phyloP scores from a whole-genome alignment of 1,140 invertebrate genomes.

The Calosoma granatense region DNA sequence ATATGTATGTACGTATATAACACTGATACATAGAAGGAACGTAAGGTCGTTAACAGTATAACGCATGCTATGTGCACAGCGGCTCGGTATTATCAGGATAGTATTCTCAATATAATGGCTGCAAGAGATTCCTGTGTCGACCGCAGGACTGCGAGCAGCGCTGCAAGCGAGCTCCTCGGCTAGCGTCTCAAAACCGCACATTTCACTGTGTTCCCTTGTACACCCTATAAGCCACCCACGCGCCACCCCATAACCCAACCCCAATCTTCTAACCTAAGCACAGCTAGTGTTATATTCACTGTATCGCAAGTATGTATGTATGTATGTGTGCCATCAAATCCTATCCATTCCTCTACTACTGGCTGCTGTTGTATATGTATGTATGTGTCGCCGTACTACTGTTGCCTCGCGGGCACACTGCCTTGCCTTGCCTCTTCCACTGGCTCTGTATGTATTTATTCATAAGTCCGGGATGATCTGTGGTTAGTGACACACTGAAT shows the following conservation, averaged over 20 bases:
- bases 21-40: no score
- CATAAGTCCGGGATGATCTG: constrained; percentile 6
- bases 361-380: no score
- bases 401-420: no score
- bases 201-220: constrained; percentile 20
- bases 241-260: not conserved
- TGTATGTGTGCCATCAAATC: no score
- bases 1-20: no score
- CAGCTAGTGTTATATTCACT: not conserved
- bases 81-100: constrained; percentile 3
- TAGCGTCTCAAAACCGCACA: constrained; percentile 36
- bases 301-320: not conserved
- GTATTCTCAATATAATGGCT: constrained; percentile 31
- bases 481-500: constrained; percentile 6
- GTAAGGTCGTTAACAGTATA: constrained; percentile 1
- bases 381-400: no score
- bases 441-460: constrained; percentile 1
- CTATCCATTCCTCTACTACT: no score
- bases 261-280: not conserved
- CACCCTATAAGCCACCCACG: not conserved
- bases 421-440: not conserved
- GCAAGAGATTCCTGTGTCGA: constrained; percentile 33
- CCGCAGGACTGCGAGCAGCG: constrained; percentile 31
- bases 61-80: constrained; percentile 3
- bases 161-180: constrained; percentile 28